phyloP scores from a whole-genome alignment of 2,888 invertebrate genomes.

The Nomada flava region DNA sequence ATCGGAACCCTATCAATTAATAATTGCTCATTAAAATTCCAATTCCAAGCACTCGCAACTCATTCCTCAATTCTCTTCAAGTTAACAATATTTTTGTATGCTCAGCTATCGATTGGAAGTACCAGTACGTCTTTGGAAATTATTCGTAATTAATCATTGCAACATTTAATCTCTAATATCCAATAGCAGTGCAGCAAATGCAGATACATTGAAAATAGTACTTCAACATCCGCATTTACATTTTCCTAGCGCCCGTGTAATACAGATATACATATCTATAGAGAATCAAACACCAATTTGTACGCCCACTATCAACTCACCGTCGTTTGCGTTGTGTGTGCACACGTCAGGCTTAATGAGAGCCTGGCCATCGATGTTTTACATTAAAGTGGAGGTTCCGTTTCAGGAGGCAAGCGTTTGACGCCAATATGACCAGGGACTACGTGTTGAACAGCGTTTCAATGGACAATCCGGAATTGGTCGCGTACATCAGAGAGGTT shows the following conservation, averaged over 20 bases:
- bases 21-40: neutral
- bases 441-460: slow-evolving; percentile 90
- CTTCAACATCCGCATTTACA: neutral
- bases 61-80: too few relatives aligned
- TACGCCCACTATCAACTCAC: neutral
- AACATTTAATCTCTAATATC: too few relatives aligned
- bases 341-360: neutral
- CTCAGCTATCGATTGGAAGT: too few relatives aligned
- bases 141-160: too few relatives aligned
- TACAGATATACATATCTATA: too few relatives aligned
- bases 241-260: neutral
- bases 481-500: slow-evolving; percentile 90
- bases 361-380: neutral
- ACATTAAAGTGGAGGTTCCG: slow-evolving; percentile 57
- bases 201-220: neutral
- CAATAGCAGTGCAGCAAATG: neutral
- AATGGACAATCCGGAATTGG: slow-evolving; percentile 90
- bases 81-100: too few relatives aligned
- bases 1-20: neutral
- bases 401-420: slow-evolving; percentile 88
- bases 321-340: neutral
- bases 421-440: slow-evolving; percentile 92
- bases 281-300: too few relatives aligned
- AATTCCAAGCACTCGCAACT: too few relatives aligned
- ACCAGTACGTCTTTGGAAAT: too few relatives aligned